Conservation (phyloP, 2,797 vertebrate species). For the Sebastes iracundus region DNA sequence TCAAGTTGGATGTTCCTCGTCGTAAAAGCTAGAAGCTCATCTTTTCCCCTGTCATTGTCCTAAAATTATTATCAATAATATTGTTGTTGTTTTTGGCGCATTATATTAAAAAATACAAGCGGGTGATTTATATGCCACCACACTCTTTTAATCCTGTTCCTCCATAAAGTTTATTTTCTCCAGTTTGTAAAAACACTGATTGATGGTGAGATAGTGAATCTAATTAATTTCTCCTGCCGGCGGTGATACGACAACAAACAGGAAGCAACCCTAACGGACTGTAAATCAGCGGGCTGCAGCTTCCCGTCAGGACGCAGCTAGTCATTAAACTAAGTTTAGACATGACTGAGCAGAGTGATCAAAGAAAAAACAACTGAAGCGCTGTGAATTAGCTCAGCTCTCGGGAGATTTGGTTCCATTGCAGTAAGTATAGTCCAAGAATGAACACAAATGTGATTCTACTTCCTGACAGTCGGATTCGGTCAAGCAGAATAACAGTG, state of each 20-base stretch:
- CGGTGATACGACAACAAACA: background rate
- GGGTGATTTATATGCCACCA: background rate
- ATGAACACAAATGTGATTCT: conserved; percentile 8
- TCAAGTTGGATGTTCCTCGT: background rate
- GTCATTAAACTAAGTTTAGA: conserved; percentile 35
- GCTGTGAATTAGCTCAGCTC: background rate
- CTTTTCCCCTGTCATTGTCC: background rate
- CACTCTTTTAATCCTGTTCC: background rate
- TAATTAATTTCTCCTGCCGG: conserved; percentile 19
- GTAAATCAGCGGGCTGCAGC: conserved; percentile 12
- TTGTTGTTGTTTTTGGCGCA: background rate
- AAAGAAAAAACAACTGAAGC: conserved; percentile 9
- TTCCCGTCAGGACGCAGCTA: background rate
- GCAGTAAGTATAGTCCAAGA: background rate
- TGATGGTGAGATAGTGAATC: conserved; percentile 23
- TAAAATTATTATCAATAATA: background rate
- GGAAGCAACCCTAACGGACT: background rate
- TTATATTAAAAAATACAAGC: conserved; percentile 1
- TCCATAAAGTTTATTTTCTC: background rate
- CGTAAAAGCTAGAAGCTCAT: background rate
- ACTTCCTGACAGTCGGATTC: conserved; percentile 1
- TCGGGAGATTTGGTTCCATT: background rate
- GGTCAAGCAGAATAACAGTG: background rate
- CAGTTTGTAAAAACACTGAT: conserved; percentile 19
- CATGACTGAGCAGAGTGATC: conserved; percentile 34